These are phyloP conservation scores for Pseudomyrmex gracilis DNA, from an alignment of 1,140 invertebrate genomes.

Conservation along the genomic window DNA sequence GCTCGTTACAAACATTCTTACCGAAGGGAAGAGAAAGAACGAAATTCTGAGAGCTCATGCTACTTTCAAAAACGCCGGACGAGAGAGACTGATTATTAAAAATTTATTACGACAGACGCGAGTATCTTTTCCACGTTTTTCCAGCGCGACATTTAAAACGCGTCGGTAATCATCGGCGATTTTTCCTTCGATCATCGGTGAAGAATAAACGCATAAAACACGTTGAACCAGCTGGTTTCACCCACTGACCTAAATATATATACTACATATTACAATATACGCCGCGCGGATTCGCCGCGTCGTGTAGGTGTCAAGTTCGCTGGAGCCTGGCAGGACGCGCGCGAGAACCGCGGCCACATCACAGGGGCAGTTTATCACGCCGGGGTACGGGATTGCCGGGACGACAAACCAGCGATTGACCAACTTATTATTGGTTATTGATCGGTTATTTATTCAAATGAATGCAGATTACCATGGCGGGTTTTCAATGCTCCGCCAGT, in stretches of 20 bases:
- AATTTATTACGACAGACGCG: slow-evolving; percentile 47
- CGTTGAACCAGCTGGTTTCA: slow-evolving; percentile 33
- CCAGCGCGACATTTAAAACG: background rate
- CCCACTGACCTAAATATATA: slow-evolving; percentile 48
- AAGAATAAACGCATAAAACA: slow-evolving; percentile 28
- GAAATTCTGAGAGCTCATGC: background rate
- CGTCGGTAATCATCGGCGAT: slow-evolving; percentile 26
- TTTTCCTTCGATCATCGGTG: slow-evolving; percentile 5
- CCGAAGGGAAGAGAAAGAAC: background rate
- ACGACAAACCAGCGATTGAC: slow-evolving; percentile 84
- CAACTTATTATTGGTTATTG: slow-evolving; percentile 85
- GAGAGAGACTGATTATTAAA: slow-evolving; percentile 27
- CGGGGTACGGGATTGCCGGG: slow-evolving; percentile 76
- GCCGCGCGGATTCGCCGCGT: slow-evolving; percentile 25
- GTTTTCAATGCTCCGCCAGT: slow-evolving; percentile 84
- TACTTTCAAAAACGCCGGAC: background rate
- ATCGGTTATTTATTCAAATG: slow-evolving; percentile 86
- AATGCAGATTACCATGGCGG: slow-evolving; percentile 85
- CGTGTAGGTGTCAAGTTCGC: slow-evolving; percentile 52
- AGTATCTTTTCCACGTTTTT: background rate
- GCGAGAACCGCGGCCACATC: slow-evolving; percentile 21
- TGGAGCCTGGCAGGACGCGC: slow-evolving; percentile 9
- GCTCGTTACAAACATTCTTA: slow-evolving; percentile 49
- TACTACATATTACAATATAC: background rate
- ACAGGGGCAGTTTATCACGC: slow-evolving; percentile 75